Conservation (phyloP, 2,797 vertebrate genomes). For the Calcarius lapponicus region DNA sequence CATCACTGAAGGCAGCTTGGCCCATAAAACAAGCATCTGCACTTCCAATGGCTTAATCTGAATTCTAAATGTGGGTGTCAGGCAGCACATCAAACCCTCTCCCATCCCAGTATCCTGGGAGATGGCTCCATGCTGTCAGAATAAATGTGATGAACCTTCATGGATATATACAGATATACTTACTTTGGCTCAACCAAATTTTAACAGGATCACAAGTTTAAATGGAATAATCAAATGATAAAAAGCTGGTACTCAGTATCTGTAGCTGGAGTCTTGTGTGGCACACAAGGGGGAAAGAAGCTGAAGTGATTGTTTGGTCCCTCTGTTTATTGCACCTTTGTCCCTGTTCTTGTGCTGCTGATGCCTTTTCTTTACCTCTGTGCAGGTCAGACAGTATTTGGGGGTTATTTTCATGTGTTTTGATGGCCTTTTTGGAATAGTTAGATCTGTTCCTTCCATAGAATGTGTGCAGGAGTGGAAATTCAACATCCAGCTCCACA, state of each 20-base stretch:
- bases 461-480: not conserved
- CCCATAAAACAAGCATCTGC: not conserved
- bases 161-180: not conserved
- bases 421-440: not conserved
- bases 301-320: not conserved
- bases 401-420: not conserved
- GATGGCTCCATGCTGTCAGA: not conserved
- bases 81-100: not conserved
- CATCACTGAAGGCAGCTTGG: not conserved
- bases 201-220: not conserved
- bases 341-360: rapidly evolving
- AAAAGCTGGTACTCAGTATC: not conserved
- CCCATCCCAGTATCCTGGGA: not conserved
- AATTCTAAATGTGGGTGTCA: not conserved
- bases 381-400: not conserved
- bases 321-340: not conserved
- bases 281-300: not conserved
- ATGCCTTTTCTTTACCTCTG: not conserved
- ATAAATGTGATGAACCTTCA: not conserved
- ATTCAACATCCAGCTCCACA: rapidly evolving
- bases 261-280: not conserved
- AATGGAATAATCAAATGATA: not conserved
- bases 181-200: not conserved
- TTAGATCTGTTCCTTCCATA: not conserved
- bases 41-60: not conserved